Evolutionary conservation across 2,888 invertebrate genomes (phyloP), one percentile per base, ranked within the genome.

Genomic region (Hirtodrosophila duncani): DNA sequence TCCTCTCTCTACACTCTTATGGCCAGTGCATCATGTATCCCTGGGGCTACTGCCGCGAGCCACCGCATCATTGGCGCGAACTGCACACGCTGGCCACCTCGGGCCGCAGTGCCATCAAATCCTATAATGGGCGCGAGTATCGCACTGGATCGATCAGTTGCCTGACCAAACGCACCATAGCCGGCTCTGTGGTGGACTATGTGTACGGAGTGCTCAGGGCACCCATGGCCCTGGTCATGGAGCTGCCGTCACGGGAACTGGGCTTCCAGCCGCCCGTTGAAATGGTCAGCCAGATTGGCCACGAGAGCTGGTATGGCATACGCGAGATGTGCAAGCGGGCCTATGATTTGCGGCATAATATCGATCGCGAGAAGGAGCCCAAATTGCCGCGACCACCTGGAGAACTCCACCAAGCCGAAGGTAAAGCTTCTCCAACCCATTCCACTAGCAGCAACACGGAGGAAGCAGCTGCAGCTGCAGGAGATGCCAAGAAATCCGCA

Each of bases 21-120:
- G 86, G 86, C 4, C 83, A 87, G 63, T 75, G 83, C 52, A 84
- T 87, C 21, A 84, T 87, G 84, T 87, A 87, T 58, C 87, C 87
- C 0, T 86, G 84, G 83, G 87, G 85, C 27, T 86, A 83, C 58
- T 79, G 75, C 44, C 86, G 86, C 1, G 82, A 83, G 2, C 53
- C 81, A 14, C 83, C 86, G 26, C 52, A 60, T 6, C 50, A 67
- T 30, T 83, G 82, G 78, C 63, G 61, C 1, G 67, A 83, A 11
- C 69, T 87, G 8, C 80, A 84, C 42, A 66, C 65, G 4, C 51
- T 87, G 23, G 87, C 87, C n/a, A 65, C 67, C 9, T 66, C 80
- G n/a, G 87, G 85, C 10, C 75, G 77, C 3, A 66, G 57, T 48
- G 87, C 86, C 8, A 86, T 87, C 26, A 81, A 79, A 30, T 61